Evolutionary conservation across 2,113 vertebrate species (phyloP).

Genomic region (Bambusicola thoracicus): DNA sequence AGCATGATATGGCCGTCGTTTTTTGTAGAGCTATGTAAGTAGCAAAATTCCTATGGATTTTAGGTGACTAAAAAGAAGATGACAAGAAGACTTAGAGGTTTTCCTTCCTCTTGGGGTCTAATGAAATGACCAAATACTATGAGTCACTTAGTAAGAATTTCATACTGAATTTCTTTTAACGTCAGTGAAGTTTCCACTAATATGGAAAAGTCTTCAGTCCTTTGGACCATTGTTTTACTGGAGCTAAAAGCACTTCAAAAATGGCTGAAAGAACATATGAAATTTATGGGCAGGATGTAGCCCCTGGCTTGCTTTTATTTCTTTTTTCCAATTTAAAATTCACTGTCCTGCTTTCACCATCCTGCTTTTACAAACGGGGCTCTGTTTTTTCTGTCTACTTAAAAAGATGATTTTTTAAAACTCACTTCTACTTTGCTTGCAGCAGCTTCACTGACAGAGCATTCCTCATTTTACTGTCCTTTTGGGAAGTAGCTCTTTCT

Average conservation of each 20-base stretch:
- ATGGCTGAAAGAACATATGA: background rate
- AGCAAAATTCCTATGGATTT: background rate
- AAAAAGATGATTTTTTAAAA: background rate
- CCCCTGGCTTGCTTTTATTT: background rate
- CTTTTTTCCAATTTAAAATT: background rate
- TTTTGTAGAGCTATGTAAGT: background rate
- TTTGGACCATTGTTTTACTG: conserved; percentile 9
- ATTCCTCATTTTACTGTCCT: background rate
- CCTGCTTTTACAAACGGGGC: background rate
- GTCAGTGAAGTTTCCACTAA: conserved; percentile 15
- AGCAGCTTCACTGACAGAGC: background rate
- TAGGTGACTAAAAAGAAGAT: background rate
- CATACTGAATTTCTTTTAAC: background rate
- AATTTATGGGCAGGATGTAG: conserved; percentile 6
- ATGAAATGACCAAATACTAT: background rate
- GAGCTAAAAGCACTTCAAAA: conserved; percentile 11
- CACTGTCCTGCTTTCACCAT: background rate
- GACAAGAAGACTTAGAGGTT: background rate
- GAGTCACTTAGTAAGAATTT: conserved; percentile 18
- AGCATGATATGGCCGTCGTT: background rate
- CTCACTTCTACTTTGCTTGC: background rate
- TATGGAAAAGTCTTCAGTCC: background rate
- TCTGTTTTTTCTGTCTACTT: background rate
- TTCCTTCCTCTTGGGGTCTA: background rate
- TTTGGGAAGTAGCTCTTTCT: background rate